Evolutionary conservation across 2,113 vertebrate species (phyloP), one percentile per base, ranked within the genome.

Genomic region (Seriola dumerili): DNA sequence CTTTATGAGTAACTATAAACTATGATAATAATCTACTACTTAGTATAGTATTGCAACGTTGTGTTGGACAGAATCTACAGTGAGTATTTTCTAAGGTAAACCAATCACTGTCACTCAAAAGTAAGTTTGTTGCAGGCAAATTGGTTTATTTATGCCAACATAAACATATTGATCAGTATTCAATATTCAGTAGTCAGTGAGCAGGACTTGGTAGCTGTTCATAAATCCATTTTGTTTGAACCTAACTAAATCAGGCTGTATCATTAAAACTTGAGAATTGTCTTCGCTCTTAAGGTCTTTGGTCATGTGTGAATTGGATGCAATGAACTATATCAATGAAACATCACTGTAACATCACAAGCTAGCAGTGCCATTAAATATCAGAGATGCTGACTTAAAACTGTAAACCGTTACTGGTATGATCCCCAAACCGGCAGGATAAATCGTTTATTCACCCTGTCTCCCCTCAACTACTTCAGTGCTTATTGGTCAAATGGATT

Each of bases 101-200:
- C 6, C 4, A 2, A 14, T 48, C 13, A 17, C 5, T 42, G 8
- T 42, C 40, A 42, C 8, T 9, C 8, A 42, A 42, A 40, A 42
- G 8, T 42, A 42, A 42, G 25, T 29, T 29, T 29, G 25, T 72
- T 76, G 59, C 83, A 32, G 42, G 38, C 77, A 52, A 80, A 81
- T 78, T 29, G 55, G 29, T 36, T 69, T 11, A 9, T 34, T 29
- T 34, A 65, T 59, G 50, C n/a, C 71, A 40, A 46, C 14, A 76
- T 76, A 34, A 64, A 58, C 34, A 80, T 29, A 46, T 67, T 10
- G 14, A 5, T n/a, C n/a, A n/a, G n/a, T n/a, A n/a, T n/a, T n/a
- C 11, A 64, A 14, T 67, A 25, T 34, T 55, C 7, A 48, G 4
- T 17, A 48, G 38, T 58, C 52, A 67, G 7, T 46, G 38, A 44